phyloP scores from a whole-genome alignment of 2,113 vertebrate genomes.

The Hippoglossus stenolepis region DNA sequence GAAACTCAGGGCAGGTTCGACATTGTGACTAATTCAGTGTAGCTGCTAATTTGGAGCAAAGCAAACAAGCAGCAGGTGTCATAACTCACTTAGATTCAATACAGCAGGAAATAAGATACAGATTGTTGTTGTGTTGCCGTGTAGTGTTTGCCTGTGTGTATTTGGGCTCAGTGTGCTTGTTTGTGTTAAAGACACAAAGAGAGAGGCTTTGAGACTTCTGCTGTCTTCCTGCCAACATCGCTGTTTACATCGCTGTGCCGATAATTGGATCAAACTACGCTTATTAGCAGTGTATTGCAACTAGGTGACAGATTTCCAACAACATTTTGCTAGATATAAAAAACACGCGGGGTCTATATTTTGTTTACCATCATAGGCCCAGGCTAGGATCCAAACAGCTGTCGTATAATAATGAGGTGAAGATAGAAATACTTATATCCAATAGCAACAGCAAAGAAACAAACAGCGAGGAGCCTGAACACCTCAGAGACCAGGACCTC shows the following conservation, averaged over 20 bases:
- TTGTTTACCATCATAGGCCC: constrained; percentile 11
- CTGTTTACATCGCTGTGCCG: constrained; percentile 38
- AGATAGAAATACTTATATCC: constrained; percentile 20
- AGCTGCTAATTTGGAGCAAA: constrained; percentile 42
- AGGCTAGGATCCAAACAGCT: neutral
- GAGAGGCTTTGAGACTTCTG: constrained; percentile 19
- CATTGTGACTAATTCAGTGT: neutral
- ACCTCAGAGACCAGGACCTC: constrained; percentile 40
- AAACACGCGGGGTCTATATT: constrained; percentile 27
- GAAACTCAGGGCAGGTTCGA: neutral
- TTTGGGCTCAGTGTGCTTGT: constrained; percentile 4
- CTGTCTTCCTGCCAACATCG: constrained; percentile 41
- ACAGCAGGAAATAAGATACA: constrained; percentile 9
- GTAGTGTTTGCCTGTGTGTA: neutral
- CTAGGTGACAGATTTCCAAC: constrained; percentile 31
- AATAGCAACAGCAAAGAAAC: neutral
- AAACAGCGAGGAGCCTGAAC: constrained; percentile 11
- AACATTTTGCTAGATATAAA: neutral
- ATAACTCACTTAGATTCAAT: neutral
- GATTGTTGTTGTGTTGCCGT: neutral
- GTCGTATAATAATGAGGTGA: constrained; percentile 11
- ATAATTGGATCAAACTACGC: constrained; percentile 56
- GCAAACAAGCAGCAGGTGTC: constrained; percentile 30
- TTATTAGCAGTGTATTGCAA: constrained; percentile 35
- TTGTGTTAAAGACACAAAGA: neutral